Conservation (phyloP, 2,797 vertebrate genomes). For the Rhyacichthys aspro region DNA sequence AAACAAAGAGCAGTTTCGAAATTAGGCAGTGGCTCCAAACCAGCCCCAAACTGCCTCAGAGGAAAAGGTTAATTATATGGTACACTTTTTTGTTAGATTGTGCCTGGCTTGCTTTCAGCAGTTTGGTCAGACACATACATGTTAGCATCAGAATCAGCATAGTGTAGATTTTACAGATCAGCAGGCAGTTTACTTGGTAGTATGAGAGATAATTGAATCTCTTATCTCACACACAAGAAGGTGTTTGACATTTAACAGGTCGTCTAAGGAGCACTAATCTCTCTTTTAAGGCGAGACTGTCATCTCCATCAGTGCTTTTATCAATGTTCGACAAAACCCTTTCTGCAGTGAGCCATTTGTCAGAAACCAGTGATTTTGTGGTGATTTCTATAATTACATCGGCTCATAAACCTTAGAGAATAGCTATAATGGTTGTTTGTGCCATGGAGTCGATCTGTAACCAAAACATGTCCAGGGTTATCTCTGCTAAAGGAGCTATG, state of each 20-base stretch:
- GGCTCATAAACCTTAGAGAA: conserved; percentile 11
- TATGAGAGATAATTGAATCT: conserved; percentile 55
- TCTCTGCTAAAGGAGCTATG: conserved; percentile 9
- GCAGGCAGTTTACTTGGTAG: conserved; percentile 26
- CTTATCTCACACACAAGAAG: conserved; percentile 67
- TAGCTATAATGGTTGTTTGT: conserved; percentile 16
- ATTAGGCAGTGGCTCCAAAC: background rate
- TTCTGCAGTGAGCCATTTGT: conserved; percentile 31
- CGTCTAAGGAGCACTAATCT: conserved; percentile 41
- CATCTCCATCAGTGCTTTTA: conserved; percentile 7
- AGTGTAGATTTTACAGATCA: conserved; percentile 11
- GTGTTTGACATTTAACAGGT: conserved; percentile 75
- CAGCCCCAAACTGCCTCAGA: background rate
- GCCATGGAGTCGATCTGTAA: conserved; percentile 1
- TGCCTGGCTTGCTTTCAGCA: background rate
- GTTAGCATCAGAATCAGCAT: conserved; percentile 6
- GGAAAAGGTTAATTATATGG: conserved; percentile 1
- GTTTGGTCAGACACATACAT: conserved; percentile 8
- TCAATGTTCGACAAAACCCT: conserved; percentile 35
- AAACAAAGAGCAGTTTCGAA: background rate
- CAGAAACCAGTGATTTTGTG: conserved; percentile 19
- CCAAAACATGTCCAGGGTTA: conserved; percentile 14
- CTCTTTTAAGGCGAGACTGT: conserved; percentile 25
- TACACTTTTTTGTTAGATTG: conserved; percentile 5
- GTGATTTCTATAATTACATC: conserved; percentile 12